Conservation (phyloP, 2,797 vertebrate species). For the Cuniculus paca region DNA sequence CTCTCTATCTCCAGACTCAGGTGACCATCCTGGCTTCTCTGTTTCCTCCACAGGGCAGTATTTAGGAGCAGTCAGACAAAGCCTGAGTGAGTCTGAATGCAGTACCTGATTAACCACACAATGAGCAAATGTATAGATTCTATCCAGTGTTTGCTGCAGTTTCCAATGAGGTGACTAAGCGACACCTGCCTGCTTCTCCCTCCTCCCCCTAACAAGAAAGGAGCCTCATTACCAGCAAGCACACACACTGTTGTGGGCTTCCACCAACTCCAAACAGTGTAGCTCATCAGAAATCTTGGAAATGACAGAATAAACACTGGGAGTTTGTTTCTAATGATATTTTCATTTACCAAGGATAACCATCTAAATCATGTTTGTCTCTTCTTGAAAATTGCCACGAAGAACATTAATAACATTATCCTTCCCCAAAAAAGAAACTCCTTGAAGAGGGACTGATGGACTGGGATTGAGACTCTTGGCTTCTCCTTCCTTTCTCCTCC, state of each 20-base stretch:
- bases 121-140: not conserved
- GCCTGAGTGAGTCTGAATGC: conserved; percentile 1
- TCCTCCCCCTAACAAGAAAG: not conserved
- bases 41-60: not conserved
- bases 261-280: not conserved
- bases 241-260: not conserved
- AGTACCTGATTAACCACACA: not conserved
- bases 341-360: conserved; percentile 65
- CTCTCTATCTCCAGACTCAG: not conserved
- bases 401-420: conserved; percentile 66
- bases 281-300: conserved; percentile 63
- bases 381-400: conserved; percentile 56
- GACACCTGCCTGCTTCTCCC: conserved; percentile 52
- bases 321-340: conserved; percentile 65
- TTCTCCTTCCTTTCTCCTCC: not conserved
- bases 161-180: conserved; percentile 66
- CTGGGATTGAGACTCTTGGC: not conserved
- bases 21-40: conserved; percentile 1
- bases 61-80: not conserved
- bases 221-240: not conserved
- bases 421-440: conserved; percentile 45
- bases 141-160: not conserved
- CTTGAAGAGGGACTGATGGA: not conserved
- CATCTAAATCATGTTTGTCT: conserved; percentile 62
- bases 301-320: conserved; percentile 56